A percentile compares a stretch with the other conserved stretches of the same genome.
Evolutionary conservation across 2,888 invertebrate genomes (phyloP).

Genomic region (Lydus trimaculatus): DNA sequence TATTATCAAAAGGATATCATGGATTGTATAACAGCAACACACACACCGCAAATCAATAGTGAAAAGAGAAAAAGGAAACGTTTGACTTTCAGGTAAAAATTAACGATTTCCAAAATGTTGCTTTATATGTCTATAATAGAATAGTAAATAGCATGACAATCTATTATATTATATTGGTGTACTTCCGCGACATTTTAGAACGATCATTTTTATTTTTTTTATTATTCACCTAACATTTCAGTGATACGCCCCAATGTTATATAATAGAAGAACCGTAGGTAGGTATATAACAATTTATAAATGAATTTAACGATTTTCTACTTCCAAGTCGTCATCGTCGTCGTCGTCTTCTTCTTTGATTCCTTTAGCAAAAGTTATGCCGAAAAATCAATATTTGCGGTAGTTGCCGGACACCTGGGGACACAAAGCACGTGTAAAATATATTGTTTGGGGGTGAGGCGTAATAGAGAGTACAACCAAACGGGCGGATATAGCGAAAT

Average conservation of each 20-base stretch:
- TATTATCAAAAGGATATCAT: neutral
- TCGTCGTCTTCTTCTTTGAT: neutral
- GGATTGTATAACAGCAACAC: neutral
- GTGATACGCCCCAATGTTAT: conserved; percentile 1
- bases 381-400: conserved; percentile 44
- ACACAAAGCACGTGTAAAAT: conserved; percentile 34
- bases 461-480: no score
- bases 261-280: neutral
- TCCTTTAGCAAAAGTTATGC: conserved; percentile 28
- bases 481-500: neutral
- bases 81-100: conserved; percentile 17
- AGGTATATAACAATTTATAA: neutral
- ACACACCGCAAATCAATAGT: neutral
- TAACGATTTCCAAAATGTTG: conserved; percentile 27
- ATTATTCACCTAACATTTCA: neutral
- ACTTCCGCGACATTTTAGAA: neutral
- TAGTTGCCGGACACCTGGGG: conserved; percentile 35
- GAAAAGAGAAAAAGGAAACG: neutral
- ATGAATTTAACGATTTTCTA: neutral
- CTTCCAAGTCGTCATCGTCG: neutral
- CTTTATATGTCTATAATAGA: conserved; percentile 25
- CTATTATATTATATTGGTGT: neutral
- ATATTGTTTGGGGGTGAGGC: conserved; percentile 14
- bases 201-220: no score
- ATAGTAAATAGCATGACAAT: conserved; percentile 8